phyloP scores from a whole-genome alignment of 2,797 vertebrate species.

The Hozukius guyotensis region DNA sequence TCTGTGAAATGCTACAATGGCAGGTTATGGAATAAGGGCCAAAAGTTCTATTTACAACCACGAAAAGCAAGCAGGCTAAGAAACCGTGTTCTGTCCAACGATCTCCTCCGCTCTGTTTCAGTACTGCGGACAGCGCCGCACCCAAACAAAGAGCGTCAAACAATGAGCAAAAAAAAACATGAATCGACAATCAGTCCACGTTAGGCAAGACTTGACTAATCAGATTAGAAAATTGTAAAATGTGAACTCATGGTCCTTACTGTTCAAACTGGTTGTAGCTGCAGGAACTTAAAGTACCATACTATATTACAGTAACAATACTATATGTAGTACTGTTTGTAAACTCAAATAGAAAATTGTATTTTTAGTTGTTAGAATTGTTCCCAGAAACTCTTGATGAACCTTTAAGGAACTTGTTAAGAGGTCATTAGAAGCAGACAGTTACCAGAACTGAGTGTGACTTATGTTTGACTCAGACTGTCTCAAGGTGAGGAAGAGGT shows the following conservation, averaged over 20 bases:
- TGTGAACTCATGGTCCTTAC: neutral
- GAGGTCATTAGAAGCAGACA: conserved; percentile 25
- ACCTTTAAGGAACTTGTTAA: conserved; percentile 14
- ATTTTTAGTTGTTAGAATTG: neutral
- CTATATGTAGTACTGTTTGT: neutral
- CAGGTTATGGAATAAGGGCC: neutral
- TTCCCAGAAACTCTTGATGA: conserved; percentile 12
- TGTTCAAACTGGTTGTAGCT: neutral
- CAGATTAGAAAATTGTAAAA: neutral
- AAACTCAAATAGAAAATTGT: neutral
- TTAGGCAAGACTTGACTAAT: neutral
- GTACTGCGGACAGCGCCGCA: neutral
- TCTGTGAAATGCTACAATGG: no score
- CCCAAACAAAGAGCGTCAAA: neutral
- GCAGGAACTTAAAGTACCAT: neutral
- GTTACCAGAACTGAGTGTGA: conserved; percentile 47
- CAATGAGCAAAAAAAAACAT: neutral
- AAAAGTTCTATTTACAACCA: neutral
- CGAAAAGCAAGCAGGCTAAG: neutral
- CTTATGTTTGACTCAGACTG: conserved; percentile 46
- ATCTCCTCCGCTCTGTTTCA: neutral
- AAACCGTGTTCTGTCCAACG: neutral
- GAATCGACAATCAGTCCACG: neutral
- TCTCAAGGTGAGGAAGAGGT: conserved; percentile 28
- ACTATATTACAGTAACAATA: neutral